phyloP scores from a whole-genome alignment of 2,113 vertebrate genomes.

The Malurus cyaneus region DNA sequence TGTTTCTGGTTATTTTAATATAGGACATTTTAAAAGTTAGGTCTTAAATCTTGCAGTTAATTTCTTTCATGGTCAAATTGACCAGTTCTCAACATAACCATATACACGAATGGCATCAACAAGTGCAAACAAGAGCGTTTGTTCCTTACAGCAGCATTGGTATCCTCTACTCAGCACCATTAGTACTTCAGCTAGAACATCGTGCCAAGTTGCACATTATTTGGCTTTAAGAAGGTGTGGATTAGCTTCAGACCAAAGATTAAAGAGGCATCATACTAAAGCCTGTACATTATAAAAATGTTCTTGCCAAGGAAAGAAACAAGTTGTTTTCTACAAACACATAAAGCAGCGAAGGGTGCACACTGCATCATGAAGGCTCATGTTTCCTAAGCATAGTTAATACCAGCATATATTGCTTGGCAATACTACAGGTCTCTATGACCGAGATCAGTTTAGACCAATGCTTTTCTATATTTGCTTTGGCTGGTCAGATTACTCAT shows the following conservation, averaged over 20 bases:
- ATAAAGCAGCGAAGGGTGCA: neutral
- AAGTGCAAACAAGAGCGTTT: neutral
- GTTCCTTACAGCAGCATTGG: neutral
- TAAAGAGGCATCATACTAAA: neutral
- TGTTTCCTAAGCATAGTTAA: neutral
- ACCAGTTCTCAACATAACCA: neutral
- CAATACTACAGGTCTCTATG: neutral
- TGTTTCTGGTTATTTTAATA: constrained; percentile 30
- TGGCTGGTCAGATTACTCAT: neutral
- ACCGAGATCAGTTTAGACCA: neutral
- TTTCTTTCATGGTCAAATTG: neutral
- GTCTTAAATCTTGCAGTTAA: neutral
- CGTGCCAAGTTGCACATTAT: neutral
- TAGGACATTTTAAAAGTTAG: neutral
- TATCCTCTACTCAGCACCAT: neutral
- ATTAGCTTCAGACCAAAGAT: neutral
- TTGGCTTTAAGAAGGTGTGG: neutral
- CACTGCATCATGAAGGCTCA: neutral
- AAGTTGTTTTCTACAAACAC: neutral
- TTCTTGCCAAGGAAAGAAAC: neutral
- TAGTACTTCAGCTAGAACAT: neutral
- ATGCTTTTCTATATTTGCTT: neutral
- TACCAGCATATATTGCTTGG: neutral
- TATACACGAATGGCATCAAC: neutral
- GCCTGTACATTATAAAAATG: neutral